Evolutionary conservation across 2,113 vertebrate genomes (phyloP).

Genomic region (Typhlomys cinereus): DNA sequence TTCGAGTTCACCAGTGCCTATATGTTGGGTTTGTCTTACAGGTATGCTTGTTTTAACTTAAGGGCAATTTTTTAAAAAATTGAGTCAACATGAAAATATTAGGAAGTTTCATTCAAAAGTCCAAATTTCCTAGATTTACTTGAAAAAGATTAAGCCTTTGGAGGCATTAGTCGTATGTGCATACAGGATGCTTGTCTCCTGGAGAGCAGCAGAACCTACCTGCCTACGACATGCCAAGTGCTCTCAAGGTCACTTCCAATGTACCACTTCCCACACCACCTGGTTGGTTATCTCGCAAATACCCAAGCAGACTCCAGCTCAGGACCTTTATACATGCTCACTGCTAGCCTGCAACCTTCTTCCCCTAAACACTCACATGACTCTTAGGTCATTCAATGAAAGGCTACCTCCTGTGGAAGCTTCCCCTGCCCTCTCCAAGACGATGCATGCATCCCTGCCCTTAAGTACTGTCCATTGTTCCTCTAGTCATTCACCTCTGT

Average conservation of each 20-base stretch:
- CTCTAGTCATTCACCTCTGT: background rate
- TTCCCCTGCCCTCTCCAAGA: background rate
- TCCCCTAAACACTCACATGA: background rate
- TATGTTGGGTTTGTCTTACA: background rate
- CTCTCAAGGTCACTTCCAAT: background rate
- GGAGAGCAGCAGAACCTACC: background rate
- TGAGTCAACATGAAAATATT: slow-evolving; percentile 20
- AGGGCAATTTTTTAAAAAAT: slow-evolving; percentile 43
- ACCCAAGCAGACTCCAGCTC: background rate
- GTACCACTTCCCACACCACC: background rate
- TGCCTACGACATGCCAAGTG: background rate
- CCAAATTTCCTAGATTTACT: background rate
- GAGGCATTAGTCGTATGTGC: background rate
- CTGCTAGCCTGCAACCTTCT: background rate
- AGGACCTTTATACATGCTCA: background rate
- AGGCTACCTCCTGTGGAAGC: background rate
- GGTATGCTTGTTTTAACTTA: slow-evolving; percentile 44
- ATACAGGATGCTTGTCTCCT: background rate
- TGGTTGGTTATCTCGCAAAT: background rate
- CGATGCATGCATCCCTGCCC: background rate
- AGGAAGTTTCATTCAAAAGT: slow-evolving; percentile 27
- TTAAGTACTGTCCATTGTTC: background rate
- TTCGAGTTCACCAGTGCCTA: background rate
- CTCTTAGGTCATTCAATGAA: background rate
- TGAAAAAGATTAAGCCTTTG: background rate